These are phyloP conservation scores for Lepidurus packardi DNA, from an alignment of 1,140 invertebrate species.

Conservation along the genomic window DNA sequence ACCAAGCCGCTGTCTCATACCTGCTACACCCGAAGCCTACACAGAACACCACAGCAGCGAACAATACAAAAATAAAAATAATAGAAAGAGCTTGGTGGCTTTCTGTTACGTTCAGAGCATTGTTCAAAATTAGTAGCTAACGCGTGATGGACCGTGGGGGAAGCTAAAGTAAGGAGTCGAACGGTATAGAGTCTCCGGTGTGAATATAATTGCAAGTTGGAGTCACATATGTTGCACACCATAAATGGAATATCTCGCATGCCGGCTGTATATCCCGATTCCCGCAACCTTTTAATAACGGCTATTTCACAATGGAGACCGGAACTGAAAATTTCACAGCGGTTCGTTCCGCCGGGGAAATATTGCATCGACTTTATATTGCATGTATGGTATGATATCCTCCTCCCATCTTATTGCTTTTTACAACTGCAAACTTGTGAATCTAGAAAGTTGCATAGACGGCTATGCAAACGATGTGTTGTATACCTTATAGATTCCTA, in stretches of 20 bases:
- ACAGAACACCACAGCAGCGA: background rate
- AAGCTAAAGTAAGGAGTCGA: background rate
- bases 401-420: background rate
- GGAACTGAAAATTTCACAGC: conserved; percentile 1
- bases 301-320: background rate
- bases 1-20: background rate
- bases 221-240: background rate
- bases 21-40: background rate
- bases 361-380: background rate
- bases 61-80: background rate
- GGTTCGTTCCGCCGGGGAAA: conserved; percentile 1
- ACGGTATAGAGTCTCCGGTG: too few species aligned
- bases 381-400: too few species aligned
- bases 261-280: background rate
- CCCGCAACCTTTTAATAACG: background rate
- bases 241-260: background rate
- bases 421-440: background rate
- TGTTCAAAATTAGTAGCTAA: background rate
- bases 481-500: too few species aligned
- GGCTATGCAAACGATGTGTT: too few species aligned
- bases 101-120: background rate
- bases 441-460: too few species aligned
- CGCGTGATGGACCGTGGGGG: background rate
- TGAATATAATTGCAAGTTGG: background rate
- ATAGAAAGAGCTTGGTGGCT: background rate